A percentile compares a stretch with the other conserved stretches of the same genome.
phyloP scores from a whole-genome alignment of 2,113 vertebrate genomes.

The Ploceus nigricollis region DNA sequence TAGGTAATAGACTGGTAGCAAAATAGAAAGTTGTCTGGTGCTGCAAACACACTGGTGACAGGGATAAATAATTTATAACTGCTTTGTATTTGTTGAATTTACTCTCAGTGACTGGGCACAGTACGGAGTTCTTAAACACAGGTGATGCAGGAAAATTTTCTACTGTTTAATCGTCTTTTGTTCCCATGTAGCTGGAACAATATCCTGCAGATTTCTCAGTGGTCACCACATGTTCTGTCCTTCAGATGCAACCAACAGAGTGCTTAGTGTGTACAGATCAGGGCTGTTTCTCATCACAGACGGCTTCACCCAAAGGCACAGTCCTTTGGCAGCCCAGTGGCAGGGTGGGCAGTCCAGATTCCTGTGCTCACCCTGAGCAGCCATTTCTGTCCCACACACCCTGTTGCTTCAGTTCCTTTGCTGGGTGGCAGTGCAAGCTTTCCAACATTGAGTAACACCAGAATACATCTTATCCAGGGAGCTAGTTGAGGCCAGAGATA shows the following conservation, averaged over 20 bases:
- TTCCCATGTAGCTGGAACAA: background rate
- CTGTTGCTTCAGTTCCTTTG: background rate
- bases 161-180: background rate
- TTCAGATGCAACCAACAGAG: background rate
- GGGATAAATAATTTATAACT: background rate
- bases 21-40: background rate
- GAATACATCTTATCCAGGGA: background rate
- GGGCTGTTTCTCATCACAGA: background rate
- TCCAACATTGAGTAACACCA: background rate
- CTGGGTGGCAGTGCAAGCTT: background rate
- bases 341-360: background rate
- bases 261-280: background rate
- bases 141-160: background rate
- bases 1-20: background rate
- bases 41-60: background rate
- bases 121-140: background rate
- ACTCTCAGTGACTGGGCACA: background rate
- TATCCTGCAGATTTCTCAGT: background rate
- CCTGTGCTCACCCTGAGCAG: background rate
- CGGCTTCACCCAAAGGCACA: background rate
- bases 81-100: background rate
- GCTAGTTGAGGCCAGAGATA: background rate
- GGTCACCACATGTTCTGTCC: background rate
- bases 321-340: rapidly evolving
- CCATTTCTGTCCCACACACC: rapidly evolving